Evolutionary conservation across 2,113 vertebrate species (phyloP), one percentile per base, ranked within the genome.

Genomic region (Bothrops jararaca): DNA sequence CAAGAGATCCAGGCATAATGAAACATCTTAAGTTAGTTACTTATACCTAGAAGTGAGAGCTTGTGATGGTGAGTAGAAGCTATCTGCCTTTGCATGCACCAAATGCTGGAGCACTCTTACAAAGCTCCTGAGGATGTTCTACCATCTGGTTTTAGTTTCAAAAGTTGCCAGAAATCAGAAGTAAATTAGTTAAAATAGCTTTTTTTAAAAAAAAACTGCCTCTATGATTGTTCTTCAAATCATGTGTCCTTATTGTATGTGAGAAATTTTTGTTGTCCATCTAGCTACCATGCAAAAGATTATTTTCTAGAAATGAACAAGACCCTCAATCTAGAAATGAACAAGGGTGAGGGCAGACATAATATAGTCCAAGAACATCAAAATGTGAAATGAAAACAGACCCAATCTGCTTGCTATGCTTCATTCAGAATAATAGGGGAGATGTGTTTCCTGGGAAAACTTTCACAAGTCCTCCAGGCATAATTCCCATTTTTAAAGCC

Each of bases 61-160:
- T 1, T 0, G 80, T 87, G 64, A 86, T 29, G 50, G 56, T 2
- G 48, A 54, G 10, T 45, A 89, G 92, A 64, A 92, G 54, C 26
- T 89, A 58, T 58, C 22, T 86, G 9, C 89, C 45, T 29, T 1
- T 23, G 2, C 26, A 45, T 26, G 3, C 0, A 26, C 80, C 56
- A 89, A n/a, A 69, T 74, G 39, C 69, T 48, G 29, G 86, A 85
- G 85, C 88, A 34, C 18, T 74, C 6, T 50, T 64, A 56, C 5
- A 93, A 93, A 2, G 56, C 88, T 89, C 89, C 56, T 64, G 69
- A 91, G 4, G 69, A 89, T 26, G 48, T 15, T 42, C 24, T 64
- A 89, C n/a, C 34, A 90, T 89, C 89, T 95, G 45, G 53, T 94
- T 96, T 89, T 18, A 1, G 93, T 96, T 92, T 85, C 94, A 94